phyloP scores from a whole-genome alignment of 2,797 vertebrate genomes.

The Propithecus deckenii region DNA sequence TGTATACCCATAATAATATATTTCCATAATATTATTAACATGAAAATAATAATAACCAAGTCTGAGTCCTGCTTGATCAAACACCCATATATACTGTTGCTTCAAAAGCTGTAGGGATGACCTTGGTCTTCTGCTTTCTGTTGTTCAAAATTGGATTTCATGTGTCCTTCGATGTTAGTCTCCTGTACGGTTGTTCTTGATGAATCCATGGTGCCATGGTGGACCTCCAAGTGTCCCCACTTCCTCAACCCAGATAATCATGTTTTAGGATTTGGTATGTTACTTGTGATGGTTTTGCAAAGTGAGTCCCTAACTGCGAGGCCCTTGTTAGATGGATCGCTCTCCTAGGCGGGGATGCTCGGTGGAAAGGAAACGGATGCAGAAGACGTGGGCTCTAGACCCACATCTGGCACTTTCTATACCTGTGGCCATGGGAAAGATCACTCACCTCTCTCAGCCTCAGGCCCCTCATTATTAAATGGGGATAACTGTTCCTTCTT shows the following conservation, averaged over 20 bases:
- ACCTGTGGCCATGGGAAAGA: background rate
- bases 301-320: background rate
- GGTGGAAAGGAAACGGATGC: background rate
- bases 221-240: background rate
- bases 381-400: background rate
- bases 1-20: background rate
- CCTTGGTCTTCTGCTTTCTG: background rate
- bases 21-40: background rate
- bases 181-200: background rate
- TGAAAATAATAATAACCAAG: background rate
- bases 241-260: background rate
- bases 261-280: background rate
- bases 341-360: background rate
- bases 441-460: background rate
- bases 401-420: background rate
- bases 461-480: background rate
- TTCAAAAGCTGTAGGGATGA: background rate
- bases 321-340: background rate
- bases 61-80: background rate
- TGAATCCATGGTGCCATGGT: background rate
- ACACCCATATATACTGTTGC: background rate
- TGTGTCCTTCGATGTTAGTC: background rate
- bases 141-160: background rate
- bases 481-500: background rate
- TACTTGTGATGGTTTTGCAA: background rate